These are phyloP conservation scores for Accipiter cooperii DNA, from an alignment of 2,113 vertebrate species.

Conservation along the genomic window DNA sequence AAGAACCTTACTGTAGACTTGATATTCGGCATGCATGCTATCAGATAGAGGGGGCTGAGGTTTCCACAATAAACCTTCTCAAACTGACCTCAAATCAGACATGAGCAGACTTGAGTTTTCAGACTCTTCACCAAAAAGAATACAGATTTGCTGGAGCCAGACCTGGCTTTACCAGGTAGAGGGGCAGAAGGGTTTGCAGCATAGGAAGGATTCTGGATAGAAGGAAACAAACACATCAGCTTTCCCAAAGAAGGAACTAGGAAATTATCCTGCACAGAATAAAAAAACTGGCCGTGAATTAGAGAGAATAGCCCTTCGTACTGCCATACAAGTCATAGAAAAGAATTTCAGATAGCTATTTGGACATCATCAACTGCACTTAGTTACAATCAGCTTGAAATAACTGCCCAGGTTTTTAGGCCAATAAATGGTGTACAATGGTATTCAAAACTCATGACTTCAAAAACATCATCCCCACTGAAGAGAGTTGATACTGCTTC, in stretches of 20 bases:
- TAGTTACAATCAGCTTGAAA: neutral
- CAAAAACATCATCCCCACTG: neutral
- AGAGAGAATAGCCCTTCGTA: neutral
- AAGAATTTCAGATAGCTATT: neutral
- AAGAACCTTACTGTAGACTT: neutral
- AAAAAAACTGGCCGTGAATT: neutral
- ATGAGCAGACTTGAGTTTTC: neutral
- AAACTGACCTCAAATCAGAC: neutral
- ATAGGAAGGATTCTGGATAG: neutral
- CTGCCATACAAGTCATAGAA: neutral
- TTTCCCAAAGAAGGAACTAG: neutral
- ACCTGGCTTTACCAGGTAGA: neutral
- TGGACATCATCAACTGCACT: neutral
- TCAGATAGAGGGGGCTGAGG: neutral
- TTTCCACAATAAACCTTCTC: neutral
- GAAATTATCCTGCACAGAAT: neutral
- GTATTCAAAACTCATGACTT: neutral
- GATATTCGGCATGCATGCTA: neutral
- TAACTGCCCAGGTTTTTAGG: neutral
- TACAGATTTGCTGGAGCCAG: neutral
- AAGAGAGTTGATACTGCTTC: neutral
- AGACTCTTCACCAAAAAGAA: neutral
- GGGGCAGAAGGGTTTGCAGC: neutral
- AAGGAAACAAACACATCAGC: neutral
- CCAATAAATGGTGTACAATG: neutral